Conservation (phyloP, 2,113 vertebrate species). For the Chiloscyllium plagiosum region DNA sequence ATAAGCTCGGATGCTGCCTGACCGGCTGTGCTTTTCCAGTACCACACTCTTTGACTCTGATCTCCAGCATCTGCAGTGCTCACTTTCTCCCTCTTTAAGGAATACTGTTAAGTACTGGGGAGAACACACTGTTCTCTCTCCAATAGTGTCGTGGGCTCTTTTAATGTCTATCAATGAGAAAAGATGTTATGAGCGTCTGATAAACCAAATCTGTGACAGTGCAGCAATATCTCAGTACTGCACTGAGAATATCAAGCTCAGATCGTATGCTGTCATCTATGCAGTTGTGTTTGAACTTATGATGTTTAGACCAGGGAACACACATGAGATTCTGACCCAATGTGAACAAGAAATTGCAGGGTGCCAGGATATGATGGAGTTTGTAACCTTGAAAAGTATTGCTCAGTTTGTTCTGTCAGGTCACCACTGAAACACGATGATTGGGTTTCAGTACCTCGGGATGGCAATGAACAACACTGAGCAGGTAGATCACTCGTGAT, state of each 20-base stretch:
- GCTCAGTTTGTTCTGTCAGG: background rate
- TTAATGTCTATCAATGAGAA: background rate
- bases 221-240: background rate
- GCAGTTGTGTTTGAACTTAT: background rate
- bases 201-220: background rate
- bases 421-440: too few relatives aligned
- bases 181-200: background rate
- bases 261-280: background rate
- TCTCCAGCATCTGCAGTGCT: too few relatives aligned
- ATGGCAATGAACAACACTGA: background rate
- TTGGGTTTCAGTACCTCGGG: background rate
- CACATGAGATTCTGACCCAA: background rate
- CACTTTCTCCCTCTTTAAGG: too few relatives aligned
- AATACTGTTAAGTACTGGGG: background rate
- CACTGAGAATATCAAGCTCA: background rate
- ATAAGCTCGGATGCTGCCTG: too few relatives aligned
- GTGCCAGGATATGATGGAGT: background rate
- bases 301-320: too few relatives aligned
- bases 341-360: background rate
- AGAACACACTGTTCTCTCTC: background rate
- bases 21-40: too few relatives aligned
- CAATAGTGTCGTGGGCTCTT: background rate
- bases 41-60: too few relatives aligned
- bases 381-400: background rate
- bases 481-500: background rate